phyloP scores from a whole-genome alignment of 2,888 invertebrate species.

The Drosophila neotestacea region DNA sequence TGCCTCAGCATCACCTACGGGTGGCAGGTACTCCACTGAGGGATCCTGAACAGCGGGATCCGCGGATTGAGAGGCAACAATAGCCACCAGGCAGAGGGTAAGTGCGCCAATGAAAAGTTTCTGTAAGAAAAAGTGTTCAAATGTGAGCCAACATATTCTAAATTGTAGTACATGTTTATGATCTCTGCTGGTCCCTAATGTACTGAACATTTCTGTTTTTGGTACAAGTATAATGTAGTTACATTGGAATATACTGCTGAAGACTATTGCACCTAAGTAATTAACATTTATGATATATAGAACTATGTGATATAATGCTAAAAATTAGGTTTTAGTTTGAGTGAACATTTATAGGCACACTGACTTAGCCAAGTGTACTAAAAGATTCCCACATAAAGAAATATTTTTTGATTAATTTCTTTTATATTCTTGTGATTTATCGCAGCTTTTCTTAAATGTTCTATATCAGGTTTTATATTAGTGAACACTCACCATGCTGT shows the following conservation, averaged over 20 bases:
- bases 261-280: too few relatives aligned
- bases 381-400: too few relatives aligned
- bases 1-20: slow-evolving; percentile 63
- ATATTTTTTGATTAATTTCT: too few relatives aligned
- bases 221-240: too few relatives aligned
- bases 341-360: too few relatives aligned
- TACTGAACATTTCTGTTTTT: too few relatives aligned
- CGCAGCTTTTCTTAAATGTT: neutral
- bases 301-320: too few relatives aligned
- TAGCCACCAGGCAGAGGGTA: slow-evolving; percentile 70
- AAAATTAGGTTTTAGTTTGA: too few relatives aligned
- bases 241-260: too few relatives aligned
- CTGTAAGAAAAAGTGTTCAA: slow-evolving; percentile 42
- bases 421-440: neutral
- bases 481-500: slow-evolving; percentile 72
- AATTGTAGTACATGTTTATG: neutral
- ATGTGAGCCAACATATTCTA: neutral
- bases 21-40: slow-evolving; percentile 76
- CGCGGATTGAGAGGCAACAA: slow-evolving; percentile 59
- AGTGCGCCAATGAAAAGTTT: slow-evolving; percentile 75
- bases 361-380: too few relatives aligned
- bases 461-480: neutral
- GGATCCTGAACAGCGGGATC: slow-evolving; percentile 69
- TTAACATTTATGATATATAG: too few relatives aligned
- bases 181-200: too few relatives aligned